Conservation (phyloP, 2,113 vertebrate species). For the Bubalus kerabau region DNA sequence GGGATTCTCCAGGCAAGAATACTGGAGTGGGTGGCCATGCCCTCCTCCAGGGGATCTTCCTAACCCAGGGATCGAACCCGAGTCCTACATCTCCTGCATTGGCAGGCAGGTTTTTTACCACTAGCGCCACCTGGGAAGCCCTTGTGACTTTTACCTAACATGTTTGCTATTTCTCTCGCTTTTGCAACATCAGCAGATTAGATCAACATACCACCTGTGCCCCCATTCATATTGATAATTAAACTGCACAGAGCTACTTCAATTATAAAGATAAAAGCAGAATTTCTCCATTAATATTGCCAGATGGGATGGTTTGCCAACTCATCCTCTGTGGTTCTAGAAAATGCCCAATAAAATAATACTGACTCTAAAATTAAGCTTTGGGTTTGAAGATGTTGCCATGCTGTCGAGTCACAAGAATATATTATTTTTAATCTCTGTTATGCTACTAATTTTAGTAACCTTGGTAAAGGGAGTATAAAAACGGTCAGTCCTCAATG, state of each 20-base stretch:
- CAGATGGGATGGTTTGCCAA: not conserved
- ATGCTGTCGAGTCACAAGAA: not conserved
- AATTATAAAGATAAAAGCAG: not conserved
- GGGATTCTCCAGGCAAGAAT: not conserved
- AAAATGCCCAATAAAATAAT: slow-evolving; percentile 25
- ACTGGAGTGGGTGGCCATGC: not conserved
- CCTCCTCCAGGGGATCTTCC: not conserved
- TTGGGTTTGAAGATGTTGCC: slow-evolving; percentile 28
- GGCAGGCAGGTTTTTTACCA: not conserved
- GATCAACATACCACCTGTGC: not conserved
- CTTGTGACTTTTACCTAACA: not conserved
- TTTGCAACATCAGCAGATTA: not conserved
- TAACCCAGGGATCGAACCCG: not conserved
- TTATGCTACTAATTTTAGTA: slow-evolving; percentile 33
- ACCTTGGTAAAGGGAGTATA: not conserved
- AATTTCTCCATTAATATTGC: not conserved
- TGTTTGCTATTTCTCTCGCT: not conserved
- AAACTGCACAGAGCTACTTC: not conserved
- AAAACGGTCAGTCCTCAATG: not conserved
- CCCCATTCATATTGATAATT: not conserved
- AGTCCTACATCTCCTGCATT: not conserved
- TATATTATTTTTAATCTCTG: slow-evolving; percentile 19
- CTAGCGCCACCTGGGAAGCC: not conserved
- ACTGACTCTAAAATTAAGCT: slow-evolving; percentile 16
- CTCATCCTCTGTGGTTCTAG: not conserved